These are phyloP conservation scores for Apis cerana DNA, from an alignment of 1,140 invertebrate species.

Conservation along the genomic window DNA sequence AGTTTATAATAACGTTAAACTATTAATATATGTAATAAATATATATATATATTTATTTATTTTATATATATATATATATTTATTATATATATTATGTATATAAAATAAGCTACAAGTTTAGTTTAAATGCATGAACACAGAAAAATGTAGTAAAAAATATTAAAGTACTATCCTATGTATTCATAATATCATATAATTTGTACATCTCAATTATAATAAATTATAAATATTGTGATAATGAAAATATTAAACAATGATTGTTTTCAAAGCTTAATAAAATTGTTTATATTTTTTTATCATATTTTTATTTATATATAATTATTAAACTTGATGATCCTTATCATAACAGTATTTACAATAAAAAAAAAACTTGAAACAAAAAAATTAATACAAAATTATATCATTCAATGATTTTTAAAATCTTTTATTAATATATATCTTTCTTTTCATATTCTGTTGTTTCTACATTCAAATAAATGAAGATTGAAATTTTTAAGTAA, in stretches of 20 bases:
- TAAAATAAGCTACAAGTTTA: constrained; percentile 8
- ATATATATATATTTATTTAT: constrained; percentile 27
- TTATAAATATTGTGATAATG: constrained; percentile 50
- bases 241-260: constrained; percentile 10
- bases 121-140: constrained; percentile 10
- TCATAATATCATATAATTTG: constrained; percentile 53
- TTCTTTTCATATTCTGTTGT: not conserved
- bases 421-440: not conserved
- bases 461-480: not conserved
- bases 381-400: not conserved
- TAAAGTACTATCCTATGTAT: constrained; percentile 36
- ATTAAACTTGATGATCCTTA: not conserved
- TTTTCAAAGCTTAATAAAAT: constrained; percentile 27
- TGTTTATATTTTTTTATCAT: constrained; percentile 38
- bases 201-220: constrained; percentile 37
- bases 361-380: not conserved
- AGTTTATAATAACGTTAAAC: constrained; percentile 7
- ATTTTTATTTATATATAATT: constrained; percentile 14
- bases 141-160: constrained; percentile 17
- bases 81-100: constrained; percentile 27
- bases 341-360: not conserved
- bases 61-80: constrained; percentile 20
- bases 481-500: not conserved
- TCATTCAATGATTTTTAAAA: not conserved
- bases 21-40: constrained; percentile 34